Conservation (phyloP, 1,140 invertebrate genomes). For the Chymomyza costata region DNA sequence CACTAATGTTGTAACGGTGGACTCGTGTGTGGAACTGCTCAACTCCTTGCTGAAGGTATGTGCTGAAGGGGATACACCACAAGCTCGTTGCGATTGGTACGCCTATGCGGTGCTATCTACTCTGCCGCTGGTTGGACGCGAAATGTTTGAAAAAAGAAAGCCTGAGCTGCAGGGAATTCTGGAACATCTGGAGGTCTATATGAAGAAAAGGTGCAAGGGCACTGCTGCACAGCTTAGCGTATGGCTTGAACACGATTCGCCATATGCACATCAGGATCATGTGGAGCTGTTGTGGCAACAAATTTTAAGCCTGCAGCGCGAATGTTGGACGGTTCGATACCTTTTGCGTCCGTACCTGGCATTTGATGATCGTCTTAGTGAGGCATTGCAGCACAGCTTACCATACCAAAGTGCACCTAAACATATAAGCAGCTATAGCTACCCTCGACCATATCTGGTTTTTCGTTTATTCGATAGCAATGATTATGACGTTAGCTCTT, state of each 20-base stretch:
- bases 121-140: slow-evolving; percentile 95
- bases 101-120: slow-evolving; percentile 94
- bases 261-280: slow-evolving; percentile 98
- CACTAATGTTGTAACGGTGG: slow-evolving; percentile 94
- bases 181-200: slow-evolving; percentile 92
- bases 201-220: slow-evolving; percentile 92
- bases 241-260: slow-evolving; percentile 77
- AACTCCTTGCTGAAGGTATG: slow-evolving; percentile 94
- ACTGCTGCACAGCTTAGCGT: slow-evolving; percentile 91
- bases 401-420: slow-evolving; percentile 89
- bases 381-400: slow-evolving; percentile 95
- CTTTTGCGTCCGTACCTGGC: slow-evolving; percentile 94
- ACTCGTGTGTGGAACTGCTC: slow-evolving; percentile 90
- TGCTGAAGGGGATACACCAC: slow-evolving; percentile 92
- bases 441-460: slow-evolving; percentile 91
- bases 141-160: slow-evolving; percentile 97
- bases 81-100: slow-evolving; percentile 93
- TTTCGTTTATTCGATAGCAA: slow-evolving; percentile 98
- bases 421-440: slow-evolving; percentile 88
- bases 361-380: slow-evolving; percentile 94
- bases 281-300: slow-evolving; percentile 98
- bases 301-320: slow-evolving; percentile 89
- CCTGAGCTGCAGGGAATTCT: slow-evolving; percentile 91
- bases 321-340: slow-evolving; percentile 97
- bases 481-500: slow-evolving; percentile 91